phyloP scores from a whole-genome alignment of 2,113 vertebrate genomes.

The Copsychus sechellarum region DNA sequence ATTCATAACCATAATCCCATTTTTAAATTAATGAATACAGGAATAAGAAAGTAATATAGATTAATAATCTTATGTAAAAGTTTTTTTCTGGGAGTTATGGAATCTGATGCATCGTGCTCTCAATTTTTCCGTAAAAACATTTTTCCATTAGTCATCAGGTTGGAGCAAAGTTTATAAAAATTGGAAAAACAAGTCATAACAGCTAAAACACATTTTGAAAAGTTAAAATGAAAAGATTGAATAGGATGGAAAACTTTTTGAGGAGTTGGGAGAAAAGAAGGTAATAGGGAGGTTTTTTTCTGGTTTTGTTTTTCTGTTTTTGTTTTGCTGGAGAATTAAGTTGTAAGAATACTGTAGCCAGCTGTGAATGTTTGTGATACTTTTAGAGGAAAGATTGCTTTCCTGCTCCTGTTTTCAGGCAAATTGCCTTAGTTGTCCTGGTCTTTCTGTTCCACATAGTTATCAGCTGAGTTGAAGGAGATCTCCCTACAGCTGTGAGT shows the following conservation, averaged over 20 bases:
- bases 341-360: neutral
- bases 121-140: neutral
- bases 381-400: neutral
- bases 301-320: neutral
- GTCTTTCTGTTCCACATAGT: neutral
- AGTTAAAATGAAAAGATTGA: neutral
- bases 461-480: neutral
- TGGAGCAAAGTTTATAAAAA: slow-evolving; percentile 44
- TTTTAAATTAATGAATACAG: neutral
- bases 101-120: neutral
- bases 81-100: neutral
- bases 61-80: neutral
- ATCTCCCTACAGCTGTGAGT: neutral
- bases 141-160: slow-evolving; percentile 37
- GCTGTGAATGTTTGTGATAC: neutral
- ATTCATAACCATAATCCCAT: neutral
- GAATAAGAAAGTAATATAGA: neutral
- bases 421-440: neutral
- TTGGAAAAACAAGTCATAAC: neutral
- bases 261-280: neutral
- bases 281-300: neutral
- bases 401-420: neutral
- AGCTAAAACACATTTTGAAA: slow-evolving; percentile 34
- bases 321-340: neutral
- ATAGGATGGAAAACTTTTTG: neutral